Conservation (phyloP, 1,140 invertebrate species). For the Choristoneura fumiferana region DNA sequence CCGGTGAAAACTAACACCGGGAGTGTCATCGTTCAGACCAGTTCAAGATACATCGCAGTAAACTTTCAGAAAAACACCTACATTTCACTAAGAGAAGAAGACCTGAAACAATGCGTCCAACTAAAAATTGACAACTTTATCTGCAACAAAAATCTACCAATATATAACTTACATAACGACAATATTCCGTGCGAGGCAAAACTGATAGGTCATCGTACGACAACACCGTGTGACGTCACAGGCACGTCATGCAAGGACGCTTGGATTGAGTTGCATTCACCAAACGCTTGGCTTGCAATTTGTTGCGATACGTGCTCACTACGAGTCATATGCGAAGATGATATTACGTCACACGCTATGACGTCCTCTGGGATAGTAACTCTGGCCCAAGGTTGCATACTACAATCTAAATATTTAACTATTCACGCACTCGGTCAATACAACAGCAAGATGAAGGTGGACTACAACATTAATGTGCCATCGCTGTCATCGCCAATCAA, state of each 20-base stretch:
- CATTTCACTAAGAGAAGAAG: conserved; percentile 16
- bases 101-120: conserved; percentile 14
- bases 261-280: too few species aligned
- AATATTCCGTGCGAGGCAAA: too few species aligned
- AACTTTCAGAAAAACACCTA: conserved; percentile 23
- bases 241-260: too few species aligned
- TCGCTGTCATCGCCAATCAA: background rate
- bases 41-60: conserved; percentile 20
- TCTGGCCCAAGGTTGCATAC: conserved; percentile 20
- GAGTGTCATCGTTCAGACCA: background rate
- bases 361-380: conserved; percentile 13
- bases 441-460: background rate
- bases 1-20: conserved; percentile 13
- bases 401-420: conserved; percentile 17
- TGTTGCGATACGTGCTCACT: conserved; percentile 15
- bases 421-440: conserved; percentile 20
- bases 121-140: too few species aligned
- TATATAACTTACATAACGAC: too few species aligned
- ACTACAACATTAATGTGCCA: background rate
- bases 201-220: too few species aligned
- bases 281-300: background rate
- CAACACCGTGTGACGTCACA: too few species aligned
- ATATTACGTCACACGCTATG: conserved; percentile 20
- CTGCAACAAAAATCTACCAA: too few species aligned
- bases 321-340: conserved; percentile 19